Evolutionary conservation across 2,797 vertebrate species (phyloP).

Genomic region (Rhabdophis nuchalis): DNA sequence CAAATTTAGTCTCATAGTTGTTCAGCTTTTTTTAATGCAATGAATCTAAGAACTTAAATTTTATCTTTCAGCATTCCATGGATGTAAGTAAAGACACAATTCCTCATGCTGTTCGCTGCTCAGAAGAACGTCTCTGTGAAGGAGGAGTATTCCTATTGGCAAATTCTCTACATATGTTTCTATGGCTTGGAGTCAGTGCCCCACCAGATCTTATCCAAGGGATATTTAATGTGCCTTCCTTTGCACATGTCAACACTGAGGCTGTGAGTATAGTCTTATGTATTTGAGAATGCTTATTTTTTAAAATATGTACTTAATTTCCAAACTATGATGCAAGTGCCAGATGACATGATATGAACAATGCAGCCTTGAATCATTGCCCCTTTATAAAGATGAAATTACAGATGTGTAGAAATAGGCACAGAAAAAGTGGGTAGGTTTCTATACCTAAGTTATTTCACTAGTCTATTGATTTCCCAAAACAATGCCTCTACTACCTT

Average conservation of each 20-base stretch:
- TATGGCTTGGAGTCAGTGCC: slow-evolving; percentile 87
- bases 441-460: not conserved
- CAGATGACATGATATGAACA: not conserved
- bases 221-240: slow-evolving; percentile 87
- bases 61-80: slow-evolving; percentile 77
- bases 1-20: not conserved
- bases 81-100: slow-evolving; percentile 70
- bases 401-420: not conserved
- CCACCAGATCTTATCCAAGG: slow-evolving; percentile 87
- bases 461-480: not conserved
- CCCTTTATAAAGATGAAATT: not conserved
- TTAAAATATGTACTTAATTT: not conserved
- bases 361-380: not conserved
- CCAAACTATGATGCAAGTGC: not conserved
- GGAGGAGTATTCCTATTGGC: slow-evolving; percentile 86
- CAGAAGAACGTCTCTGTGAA: slow-evolving; percentile 85
- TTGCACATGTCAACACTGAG: slow-evolving; percentile 81
- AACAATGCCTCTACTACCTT: not conserved
- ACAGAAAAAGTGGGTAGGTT: not conserved
- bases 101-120: slow-evolving; percentile 83
- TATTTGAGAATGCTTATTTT: not conserved
- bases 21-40: not conserved
- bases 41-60: not conserved
- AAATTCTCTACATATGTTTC: slow-evolving; percentile 83
- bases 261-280: slow-evolving; percentile 70